Evolutionary conservation across 2,888 invertebrate species (phyloP), one percentile per base, ranked within the genome.

Genomic region (Dendrolimus pini): DNA sequence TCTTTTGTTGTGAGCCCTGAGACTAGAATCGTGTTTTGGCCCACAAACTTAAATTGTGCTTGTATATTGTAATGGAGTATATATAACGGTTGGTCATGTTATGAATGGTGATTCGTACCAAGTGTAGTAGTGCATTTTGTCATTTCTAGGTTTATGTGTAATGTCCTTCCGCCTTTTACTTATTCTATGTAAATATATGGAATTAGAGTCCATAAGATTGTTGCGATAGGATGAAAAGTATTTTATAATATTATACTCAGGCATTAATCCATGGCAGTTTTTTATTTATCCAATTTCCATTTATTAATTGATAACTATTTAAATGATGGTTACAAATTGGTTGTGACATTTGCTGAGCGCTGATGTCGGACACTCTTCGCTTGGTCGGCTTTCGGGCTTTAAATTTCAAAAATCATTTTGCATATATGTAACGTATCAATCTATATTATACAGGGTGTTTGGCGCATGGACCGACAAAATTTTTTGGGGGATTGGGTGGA

Each of bases 231-330:
- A 80, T 86, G 80, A 85, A 47, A 85, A 85, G 84, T 89, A 88
- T 89, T 89, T 89, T 89, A 87, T 89, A 86, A 81, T 81, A 88
- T 84, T 88, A 89, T 89, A 88, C 86, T 86, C 85, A 72, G 75
- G 77, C 81, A 80, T 80, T 81, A 82, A 77, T 76, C 75, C 74
- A 70, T 65, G 60, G 53, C 60, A 58, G 65, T 67, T 65, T 75
- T 79, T 77, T 73, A 70, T 77, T 80, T 69, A 57, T 61, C 55
- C 58, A 47, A 10, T 47, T 0, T 47, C 14, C 14, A 14, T 14
- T 14, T 14, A 14, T 14, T 14, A 1, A 14, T 1, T 14, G 14
- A 14, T 14, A 14, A 14, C 14, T 14, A 14, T 14, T 14, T 14
- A 14, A 14, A 14, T 14, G 14, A 14, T 14, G 14, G 14, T 14